Base-by-base conservation (phyloP, 2,113 vertebrate genomes). In the Paraplagusia blochii region DNA sequence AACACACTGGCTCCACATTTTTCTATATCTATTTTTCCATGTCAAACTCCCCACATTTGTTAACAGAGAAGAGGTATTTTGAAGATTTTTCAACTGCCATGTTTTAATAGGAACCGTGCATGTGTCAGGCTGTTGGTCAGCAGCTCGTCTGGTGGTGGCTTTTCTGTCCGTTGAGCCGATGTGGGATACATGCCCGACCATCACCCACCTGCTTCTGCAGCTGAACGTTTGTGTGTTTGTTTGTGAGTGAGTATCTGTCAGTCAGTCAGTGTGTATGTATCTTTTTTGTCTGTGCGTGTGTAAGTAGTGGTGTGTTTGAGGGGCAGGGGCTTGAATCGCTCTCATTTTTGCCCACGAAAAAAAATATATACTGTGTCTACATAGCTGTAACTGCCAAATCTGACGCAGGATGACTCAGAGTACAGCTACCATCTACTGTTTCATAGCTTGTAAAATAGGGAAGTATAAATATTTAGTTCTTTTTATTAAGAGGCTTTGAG, bases 401-500 rank as follows among this genome's bases (percentile, higher is more conserved):
- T 88, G 73, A 77, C 17, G 67, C 85, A 69, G 70, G 77, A 86
- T 81, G 81, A 86, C 76, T 68, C 87, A 81, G 87, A 87, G 66
- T 83, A 82, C 88, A 89, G 88, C 87, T 88, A 83, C 66, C 79
- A 87, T 77, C 84, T 90, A 90, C 84, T 90, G 88, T 90, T 88
- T 86, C 86, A 90, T 89, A 88, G 89, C 85, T 87, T 91, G 87
- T 90, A 89, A 85, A 88, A 89, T 85, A 91, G 84, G 87, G 79
- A 82, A 83, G 76, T 82, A 85, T 85, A 85, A 72, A 78, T 84
- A 85, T 89, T 87, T 84, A 87, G 85, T 89, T 85, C 81, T 89
- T 91, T 90, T 89, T 90, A 91, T 90, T 76, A 78, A 86, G 90
- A 92, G 89, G 90, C 90, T 91, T 92, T 93, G 92, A 96, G 94